These are phyloP conservation scores for Mustelus asterias DNA, from an alignment of 2,113 vertebrate genomes.

Conservation along the genomic window DNA sequence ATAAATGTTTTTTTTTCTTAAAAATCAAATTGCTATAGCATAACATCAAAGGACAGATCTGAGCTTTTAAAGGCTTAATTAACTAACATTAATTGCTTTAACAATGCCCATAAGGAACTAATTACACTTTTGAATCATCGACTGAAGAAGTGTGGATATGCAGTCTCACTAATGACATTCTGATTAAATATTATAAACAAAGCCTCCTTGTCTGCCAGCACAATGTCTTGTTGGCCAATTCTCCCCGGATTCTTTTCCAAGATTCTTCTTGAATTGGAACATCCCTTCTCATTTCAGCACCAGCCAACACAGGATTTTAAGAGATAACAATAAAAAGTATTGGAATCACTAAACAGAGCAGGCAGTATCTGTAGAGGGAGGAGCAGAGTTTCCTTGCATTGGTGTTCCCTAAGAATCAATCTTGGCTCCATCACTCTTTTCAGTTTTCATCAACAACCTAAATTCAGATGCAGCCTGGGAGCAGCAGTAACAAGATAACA, in stretches of 20 bases:
- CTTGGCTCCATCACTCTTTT: not conserved
- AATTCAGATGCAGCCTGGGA: not conserved
- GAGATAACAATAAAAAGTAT: not conserved
- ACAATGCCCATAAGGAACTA: not conserved
- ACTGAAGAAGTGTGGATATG: not conserved
- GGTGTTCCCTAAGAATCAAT: not conserved
- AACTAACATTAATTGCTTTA: not conserved
- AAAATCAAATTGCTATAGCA: not conserved
- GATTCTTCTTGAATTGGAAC: not conserved
- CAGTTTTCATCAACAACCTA: not conserved
- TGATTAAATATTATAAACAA: not conserved
- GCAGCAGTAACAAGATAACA: not conserved
- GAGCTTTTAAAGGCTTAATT: not conserved
- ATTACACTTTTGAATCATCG: not conserved
- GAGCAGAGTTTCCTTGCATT: not conserved
- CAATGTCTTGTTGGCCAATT: not conserved
- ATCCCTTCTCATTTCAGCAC: not conserved
- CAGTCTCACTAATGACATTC: not conserved
- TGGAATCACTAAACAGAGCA: not conserved
- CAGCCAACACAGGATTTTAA: not conserved
- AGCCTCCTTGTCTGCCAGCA: not conserved
- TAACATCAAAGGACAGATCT: not conserved
- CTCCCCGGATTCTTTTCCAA: not conserved
- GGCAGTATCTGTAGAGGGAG: not conserved
- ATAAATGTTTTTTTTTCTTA: no score